Evolutionary conservation across 2,888 invertebrate species (phyloP).

Genomic region (Mamestra brassicae): DNA sequence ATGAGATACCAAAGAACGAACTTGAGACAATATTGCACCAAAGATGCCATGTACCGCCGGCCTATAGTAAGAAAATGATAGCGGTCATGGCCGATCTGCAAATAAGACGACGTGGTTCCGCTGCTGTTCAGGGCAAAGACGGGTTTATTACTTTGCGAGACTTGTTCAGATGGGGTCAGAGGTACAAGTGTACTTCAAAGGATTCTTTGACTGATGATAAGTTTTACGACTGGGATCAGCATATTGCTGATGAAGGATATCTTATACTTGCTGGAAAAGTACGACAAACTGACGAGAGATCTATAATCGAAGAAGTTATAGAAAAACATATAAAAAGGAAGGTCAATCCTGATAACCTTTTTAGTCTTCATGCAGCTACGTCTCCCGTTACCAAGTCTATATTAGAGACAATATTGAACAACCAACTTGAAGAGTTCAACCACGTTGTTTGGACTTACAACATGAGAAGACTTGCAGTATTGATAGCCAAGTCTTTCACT

Average conservation of each 20-base stretch:
- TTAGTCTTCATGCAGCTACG: conserved; percentile 92
- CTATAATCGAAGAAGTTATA: conserved; percentile 95
- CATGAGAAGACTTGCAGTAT: conserved; percentile 95
- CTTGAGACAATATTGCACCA: conserved; percentile 97
- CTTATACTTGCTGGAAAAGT: conserved; percentile 98
- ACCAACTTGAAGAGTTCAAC: conserved; percentile 90
- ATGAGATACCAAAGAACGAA: conserved; percentile 97
- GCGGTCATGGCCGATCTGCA: conserved; percentile 97
- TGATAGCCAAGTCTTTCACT: conserved; percentile 95
- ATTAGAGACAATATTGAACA: conserved; percentile 92
- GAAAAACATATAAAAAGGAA: conserved; percentile 95
- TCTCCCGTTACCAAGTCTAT: conserved; percentile 95
- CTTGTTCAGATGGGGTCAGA: conserved; percentile 98
- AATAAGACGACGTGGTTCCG: conserved; percentile 95
- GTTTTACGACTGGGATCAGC: conserved; percentile 99
- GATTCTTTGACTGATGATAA: conserved; percentile 89
- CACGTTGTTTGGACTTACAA: conserved; percentile 99
- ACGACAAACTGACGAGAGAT: conserved; percentile 95
- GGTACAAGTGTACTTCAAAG: conserved; percentile 94
- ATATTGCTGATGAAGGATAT: conserved; percentile 98
- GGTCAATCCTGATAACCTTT: conserved; percentile 93
- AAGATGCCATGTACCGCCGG: conserved; percentile 96
- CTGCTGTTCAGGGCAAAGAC: conserved; percentile 97
- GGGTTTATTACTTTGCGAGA: conserved; percentile 98
- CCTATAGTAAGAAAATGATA: conserved; percentile 97